Base-by-base conservation (phyloP, 1,140 invertebrate genomes). In the Colletes gigas region DNA sequence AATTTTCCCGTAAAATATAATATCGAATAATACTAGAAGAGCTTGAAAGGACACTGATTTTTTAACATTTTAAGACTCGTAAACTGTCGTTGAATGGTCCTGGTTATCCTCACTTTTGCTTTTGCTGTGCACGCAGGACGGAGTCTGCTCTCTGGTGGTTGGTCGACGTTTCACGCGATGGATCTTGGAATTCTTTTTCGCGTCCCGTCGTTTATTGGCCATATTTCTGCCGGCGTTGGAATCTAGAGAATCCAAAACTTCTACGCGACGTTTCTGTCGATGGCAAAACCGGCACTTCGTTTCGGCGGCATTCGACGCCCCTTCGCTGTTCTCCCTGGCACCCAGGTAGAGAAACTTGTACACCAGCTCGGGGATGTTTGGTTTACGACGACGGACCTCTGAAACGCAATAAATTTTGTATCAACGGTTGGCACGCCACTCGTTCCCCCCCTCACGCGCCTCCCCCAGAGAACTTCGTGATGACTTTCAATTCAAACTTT, bases 291-390 rank as follows among this genome's bases (percentile, higher is more conserved):
- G 57, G 30, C 84, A 82, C 39, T 55, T 70, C 4, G 59, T 39
- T 10, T 73, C 17, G 39, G 14, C 6, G 41, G 21, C 72, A 15
- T 47, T 47, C 7, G 9, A 30, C 17, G 68, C 8, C 9, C 47
- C 47, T 1, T 10, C 19, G 9, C 59, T 17, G 10, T 39, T 15
- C 52, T 67, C 44, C 21, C 68, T 83, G 10, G n/a, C 47, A 1
- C 30, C 55, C 0, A 71, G 30, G 54, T 55, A 41, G 15, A 85
- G 81, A 21, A 67, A 85, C 60, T 86, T 76, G 81, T 67, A 85
- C 4, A 86, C 68, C 30, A 86, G 74, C 17, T 77, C 54, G 4
- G 62, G 21, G 57, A 86, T 79, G 54, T 66, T 80, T 3, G 72
- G 71, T 30, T 80, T 86, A 59, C 76, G 75, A 63, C 52, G 62